Evolutionary conservation across 2,797 vertebrate species (phyloP).

Genomic region (Labeo calbasu): DNA sequence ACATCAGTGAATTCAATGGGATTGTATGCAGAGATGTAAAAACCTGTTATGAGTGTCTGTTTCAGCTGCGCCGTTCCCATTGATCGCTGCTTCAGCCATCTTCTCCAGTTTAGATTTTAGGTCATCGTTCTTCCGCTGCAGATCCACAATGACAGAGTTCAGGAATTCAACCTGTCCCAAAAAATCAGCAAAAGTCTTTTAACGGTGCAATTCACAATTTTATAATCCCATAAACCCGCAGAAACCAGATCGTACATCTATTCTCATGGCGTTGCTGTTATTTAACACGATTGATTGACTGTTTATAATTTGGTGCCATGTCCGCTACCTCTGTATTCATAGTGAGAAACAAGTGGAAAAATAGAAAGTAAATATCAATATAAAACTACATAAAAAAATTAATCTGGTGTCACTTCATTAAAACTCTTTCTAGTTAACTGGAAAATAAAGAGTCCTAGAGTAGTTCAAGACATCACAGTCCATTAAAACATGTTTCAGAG

Average conservation of each 20-base stretch:
- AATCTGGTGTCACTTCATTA: neutral
- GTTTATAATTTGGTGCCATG: neutral
- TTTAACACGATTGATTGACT: neutral
- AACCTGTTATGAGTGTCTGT: conserved; percentile 85
- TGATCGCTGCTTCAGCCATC: conserved; percentile 92
- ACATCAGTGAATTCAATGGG: neutral
- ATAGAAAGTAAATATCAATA: neutral
- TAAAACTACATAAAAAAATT: neutral
- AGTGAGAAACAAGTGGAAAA: neutral
- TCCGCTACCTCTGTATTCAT: neutral
- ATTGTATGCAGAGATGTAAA: neutral
- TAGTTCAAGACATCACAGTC: neutral
- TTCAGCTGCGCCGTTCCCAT: conserved; percentile 86
- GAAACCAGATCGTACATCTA: neutral
- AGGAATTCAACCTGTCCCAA: conserved; percentile 87
- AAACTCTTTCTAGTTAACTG: neutral
- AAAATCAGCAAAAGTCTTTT: neutral
- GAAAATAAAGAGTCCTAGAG: neutral
- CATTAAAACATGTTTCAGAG: neutral
- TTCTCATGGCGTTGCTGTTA: too few species aligned
- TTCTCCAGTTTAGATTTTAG: conserved; percentile 89
- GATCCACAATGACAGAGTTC: conserved; percentile 95
- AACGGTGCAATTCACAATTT: neutral
- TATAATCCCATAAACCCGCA: neutral
- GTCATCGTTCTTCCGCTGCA: conserved; percentile 90